phyloP scores from a whole-genome alignment of 2,113 vertebrate genomes.

The Neotragus pygmaeus region DNA sequence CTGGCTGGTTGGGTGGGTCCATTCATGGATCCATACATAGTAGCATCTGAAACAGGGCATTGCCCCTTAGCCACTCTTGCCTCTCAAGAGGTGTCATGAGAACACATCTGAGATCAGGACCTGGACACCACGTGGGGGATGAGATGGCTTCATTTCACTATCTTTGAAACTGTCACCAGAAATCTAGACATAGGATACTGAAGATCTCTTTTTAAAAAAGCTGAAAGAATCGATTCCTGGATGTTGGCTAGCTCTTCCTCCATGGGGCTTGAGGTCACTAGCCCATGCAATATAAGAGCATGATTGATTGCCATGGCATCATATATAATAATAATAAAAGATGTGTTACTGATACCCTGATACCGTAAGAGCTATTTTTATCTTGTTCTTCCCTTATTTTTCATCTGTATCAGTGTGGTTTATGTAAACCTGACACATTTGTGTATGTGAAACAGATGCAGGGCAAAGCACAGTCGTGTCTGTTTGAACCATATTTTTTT shows the following conservation, averaged over 20 bases:
- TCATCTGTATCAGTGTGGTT: slow-evolving; percentile 82
- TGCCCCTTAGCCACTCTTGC: not conserved
- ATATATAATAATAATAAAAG: slow-evolving; percentile 75
- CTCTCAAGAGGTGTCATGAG: not conserved
- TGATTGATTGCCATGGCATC: slow-evolving; percentile 63
- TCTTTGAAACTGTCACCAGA: slow-evolving; percentile 55
- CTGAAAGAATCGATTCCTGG: slow-evolving; percentile 41
- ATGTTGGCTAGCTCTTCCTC: slow-evolving; percentile 17
- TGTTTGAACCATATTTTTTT: slow-evolving; percentile 81
- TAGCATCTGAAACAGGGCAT: not conserved
- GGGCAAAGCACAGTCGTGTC: slow-evolving; percentile 77
- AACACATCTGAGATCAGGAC: not conserved
- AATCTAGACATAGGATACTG: not conserved
- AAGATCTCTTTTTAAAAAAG: not conserved
- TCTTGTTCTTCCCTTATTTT: slow-evolving; percentile 77
- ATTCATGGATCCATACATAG: not conserved
- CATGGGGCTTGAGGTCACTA: slow-evolving; percentile 50
- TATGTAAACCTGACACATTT: slow-evolving; percentile 83
- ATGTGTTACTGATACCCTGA: slow-evolving; percentile 74
- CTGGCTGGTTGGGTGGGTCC: not conserved
- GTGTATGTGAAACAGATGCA: slow-evolving; percentile 85
- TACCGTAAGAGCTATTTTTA: slow-evolving; percentile 78
- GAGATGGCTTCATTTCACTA: slow-evolving; percentile 16
- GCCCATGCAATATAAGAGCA: slow-evolving; percentile 51
- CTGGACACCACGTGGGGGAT: not conserved